Base-by-base conservation (phyloP, 1,140 invertebrate genomes). In the Helicoverpa armigera region DNA sequence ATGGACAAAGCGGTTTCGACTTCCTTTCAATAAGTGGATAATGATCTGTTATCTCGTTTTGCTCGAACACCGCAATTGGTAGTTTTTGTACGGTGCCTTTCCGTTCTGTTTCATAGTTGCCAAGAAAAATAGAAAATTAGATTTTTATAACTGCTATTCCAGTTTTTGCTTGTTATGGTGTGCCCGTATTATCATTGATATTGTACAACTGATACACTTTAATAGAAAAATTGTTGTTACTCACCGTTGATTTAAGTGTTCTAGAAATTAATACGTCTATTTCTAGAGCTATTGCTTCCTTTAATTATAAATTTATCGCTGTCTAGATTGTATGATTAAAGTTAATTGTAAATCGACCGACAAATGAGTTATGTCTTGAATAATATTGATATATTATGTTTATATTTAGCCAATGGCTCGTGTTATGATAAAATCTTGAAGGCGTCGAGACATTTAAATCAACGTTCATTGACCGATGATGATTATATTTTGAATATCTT, bases 11-110 rank as follows among this genome's bases (percentile, higher is more conserved):
- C 86, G 89, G 90, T 91, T 91, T 86, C 70, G 72, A 90, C 91
- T 92, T 93, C 92, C 92, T 90, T 78, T 83, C 88, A 86, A 89
- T 92, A 91, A 93, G 88, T 92, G 90, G 91, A 92, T 92, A 91
- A 91, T 91, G 86, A 91, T 87, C 87, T 83, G 88, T 87, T 89
- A 88, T 86, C 87, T 88, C 35, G 82, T 87, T 87, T 81, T 84
- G 76, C 70, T 83, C 81, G 65, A 81, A 83, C 84, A 87, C 82
- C 87, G 87, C 87, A 87, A 89, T 89, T 87, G 85, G 82, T 80
- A 79, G 75, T 84, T 85, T 85, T 85, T 84, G 79, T 83, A 72
- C 53, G 72, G 81, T 80, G 82, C 54, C 79, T 87, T 88, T 88
- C 87, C 86, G 83, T 87, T 88, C 84, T 85, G 77, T 86, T 83